Base-by-base conservation (phyloP, 2,888 invertebrate genomes). In the Euzophera pinguis region DNA sequence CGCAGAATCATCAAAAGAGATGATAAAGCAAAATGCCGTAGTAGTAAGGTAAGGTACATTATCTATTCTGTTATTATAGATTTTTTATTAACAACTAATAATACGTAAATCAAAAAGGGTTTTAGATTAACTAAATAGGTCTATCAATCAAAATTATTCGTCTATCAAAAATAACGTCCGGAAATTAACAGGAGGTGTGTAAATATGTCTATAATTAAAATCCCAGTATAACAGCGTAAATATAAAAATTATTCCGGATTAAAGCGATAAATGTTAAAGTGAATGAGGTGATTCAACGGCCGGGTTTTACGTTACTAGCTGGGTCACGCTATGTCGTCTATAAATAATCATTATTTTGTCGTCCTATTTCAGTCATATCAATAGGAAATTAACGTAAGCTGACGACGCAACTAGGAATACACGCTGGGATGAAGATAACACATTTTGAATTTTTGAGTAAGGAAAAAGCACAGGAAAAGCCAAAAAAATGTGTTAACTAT, bases 81-180 rank as follows among this genome's bases (percentile, higher is more conserved):
- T n/a, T n/a, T n/a, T 29, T 29, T 29, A 29, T 4, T 29, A 37
- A 37, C 37, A 37, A 37, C 27, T n/a, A n/a, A n/a, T n/a, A n/a
- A n/a, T n/a, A n/a, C n/a, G n/a, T n/a, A n/a, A n/a, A n/a, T n/a
- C n/a, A 5, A 41, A 39, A 41, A 41, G 16, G 17, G 39, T 22
- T 9, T 32, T 10, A 5, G 32, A 45, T 8, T 9, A 41, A n/a
- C 16, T 16, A 16, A 41, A 41, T 4, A 17, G 38, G 16, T 17
- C 76, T 72, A 84, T 84, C 82, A 77, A 84, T 84, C 83, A 84
- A 81, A 63, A 81, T 84, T 83, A 81, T 78, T 73, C 73, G 68
- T 68, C 77, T 73, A 81, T 84, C 81, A 81, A 41, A 38, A 13
- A 32, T 32, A 50, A 38, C 13, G 49, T 50, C 75, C 75, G 80